Evolutionary conservation across 2,113 vertebrate genomes (phyloP).

Genomic region (Malurus elegans): DNA sequence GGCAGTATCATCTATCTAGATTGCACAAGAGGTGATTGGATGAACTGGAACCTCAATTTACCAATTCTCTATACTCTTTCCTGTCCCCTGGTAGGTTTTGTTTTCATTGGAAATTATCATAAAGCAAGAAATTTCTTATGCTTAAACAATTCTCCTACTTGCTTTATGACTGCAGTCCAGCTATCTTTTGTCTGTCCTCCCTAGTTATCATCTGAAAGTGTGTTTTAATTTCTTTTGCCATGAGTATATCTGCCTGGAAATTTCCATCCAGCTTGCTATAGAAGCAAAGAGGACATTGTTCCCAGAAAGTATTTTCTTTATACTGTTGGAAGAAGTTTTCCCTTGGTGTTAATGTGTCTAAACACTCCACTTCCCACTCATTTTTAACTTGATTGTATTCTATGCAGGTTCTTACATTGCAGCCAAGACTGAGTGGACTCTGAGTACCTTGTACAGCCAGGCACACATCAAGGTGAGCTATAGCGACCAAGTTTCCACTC

Average conservation of each 20-base stretch:
- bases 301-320: not conserved
- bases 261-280: not conserved
- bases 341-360: not conserved
- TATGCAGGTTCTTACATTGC: not conserved
- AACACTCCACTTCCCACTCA: not conserved
- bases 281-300: not conserved
- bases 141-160: not conserved
- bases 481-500: not conserved
- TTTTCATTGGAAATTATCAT: not conserved
- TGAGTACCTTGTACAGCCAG: not conserved
- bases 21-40: not conserved
- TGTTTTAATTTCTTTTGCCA: not conserved
- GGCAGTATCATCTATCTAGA: not conserved
- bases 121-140: not conserved
- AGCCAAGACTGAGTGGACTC: not conserved
- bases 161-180: not conserved
- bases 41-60: not conserved
- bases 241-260: not conserved
- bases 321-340: not conserved
- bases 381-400: not conserved
- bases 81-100: not conserved
- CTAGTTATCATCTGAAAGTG: not conserved
- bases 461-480: slow-evolving; percentile 4
- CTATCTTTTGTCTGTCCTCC: not conserved
- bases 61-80: not conserved